Base-by-base conservation (phyloP, 1,140 invertebrate genomes). In the Trialeurodes vaporariorum region DNA sequence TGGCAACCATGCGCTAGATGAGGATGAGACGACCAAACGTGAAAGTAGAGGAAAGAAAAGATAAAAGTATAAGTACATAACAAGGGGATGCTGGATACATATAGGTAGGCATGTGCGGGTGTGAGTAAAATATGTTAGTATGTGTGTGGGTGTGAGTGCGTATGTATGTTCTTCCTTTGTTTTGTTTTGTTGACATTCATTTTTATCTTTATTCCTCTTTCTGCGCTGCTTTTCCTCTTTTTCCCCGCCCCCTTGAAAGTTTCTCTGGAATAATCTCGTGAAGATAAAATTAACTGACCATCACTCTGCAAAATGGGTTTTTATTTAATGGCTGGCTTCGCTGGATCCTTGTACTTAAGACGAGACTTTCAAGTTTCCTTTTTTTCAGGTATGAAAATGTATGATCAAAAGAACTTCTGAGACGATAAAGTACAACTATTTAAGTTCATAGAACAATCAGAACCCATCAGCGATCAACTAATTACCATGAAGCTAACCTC, bases 161-260 rank as follows among this genome's bases (percentile, higher is more conserved):
- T 49, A 5, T 17, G 34, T 17, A 5, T 17, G 5, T 5, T 49
- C 5, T 49, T 49, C 17, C 17, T 49, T 49, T 17, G 5, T 17
- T 49, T 49, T 49, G 34, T 49, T 49, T 49, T 49, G 34, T 49
- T 49, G 34, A 49, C 34, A 49, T 49, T 49, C 34, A 49, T 49
- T 49, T 49, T 49, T 49, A 49, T 49, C 17, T 49, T 49, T 49
- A 49, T 49, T 49, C 17, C 17, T 49, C 5, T 49, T 17, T 49
- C 17, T 49, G 17, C 17, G 5, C 17, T 49, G n/a, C n/a, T 49
- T 9, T 49, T 49, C 34, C 34, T 49, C 34, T 5, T 5, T 5
- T 17, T 49, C 34, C 17, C 5, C 34, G 34, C 17, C 34, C 17
- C 5, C 34, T 49, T 17, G 34, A 5, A 17, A 5, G 34, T 9